Conservation (phyloP, 2,113 vertebrate genomes). For the Lophotis ruficrista region DNA sequence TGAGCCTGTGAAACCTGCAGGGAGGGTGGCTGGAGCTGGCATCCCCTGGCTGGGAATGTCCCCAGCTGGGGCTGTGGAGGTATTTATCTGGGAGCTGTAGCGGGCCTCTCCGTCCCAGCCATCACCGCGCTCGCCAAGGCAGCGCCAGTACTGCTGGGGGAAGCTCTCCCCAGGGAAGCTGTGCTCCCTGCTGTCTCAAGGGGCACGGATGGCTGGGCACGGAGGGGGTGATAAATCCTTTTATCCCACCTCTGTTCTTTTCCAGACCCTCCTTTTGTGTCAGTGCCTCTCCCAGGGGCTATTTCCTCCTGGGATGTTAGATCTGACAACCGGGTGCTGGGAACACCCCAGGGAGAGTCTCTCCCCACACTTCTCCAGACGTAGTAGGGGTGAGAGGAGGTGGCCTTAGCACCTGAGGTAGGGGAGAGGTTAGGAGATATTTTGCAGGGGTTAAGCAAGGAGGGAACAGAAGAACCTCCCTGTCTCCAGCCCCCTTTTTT, state of each 20-base stretch:
- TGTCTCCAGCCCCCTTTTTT: background rate
- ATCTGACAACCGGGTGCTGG: constrained; percentile 5
- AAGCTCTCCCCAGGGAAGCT: background rate
- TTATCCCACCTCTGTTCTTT: constrained; percentile 7
- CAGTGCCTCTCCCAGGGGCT: background rate
- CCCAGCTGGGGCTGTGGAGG: background rate
- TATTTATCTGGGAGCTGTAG: background rate
- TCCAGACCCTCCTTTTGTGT: background rate
- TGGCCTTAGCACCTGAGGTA: background rate
- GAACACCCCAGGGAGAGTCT: background rate
- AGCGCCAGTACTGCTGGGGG: background rate
- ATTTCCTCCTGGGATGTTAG: background rate
- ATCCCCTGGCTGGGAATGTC: background rate
- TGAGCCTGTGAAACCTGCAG: background rate
- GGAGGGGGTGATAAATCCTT: background rate
- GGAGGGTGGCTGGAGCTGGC: background rate
- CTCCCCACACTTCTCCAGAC: background rate
- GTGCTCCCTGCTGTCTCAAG: background rate
- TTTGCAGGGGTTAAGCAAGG: background rate
- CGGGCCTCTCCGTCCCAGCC: rapidly evolving
- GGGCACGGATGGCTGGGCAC: background rate
- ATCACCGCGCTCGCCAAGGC: rapidly evolving
- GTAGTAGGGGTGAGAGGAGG: background rate
- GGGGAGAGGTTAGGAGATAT: background rate
- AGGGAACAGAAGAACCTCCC: constrained; percentile 9